Evolutionary conservation across 2,888 invertebrate species (phyloP).

Genomic region (Spilosoma lubricipeda): DNA sequence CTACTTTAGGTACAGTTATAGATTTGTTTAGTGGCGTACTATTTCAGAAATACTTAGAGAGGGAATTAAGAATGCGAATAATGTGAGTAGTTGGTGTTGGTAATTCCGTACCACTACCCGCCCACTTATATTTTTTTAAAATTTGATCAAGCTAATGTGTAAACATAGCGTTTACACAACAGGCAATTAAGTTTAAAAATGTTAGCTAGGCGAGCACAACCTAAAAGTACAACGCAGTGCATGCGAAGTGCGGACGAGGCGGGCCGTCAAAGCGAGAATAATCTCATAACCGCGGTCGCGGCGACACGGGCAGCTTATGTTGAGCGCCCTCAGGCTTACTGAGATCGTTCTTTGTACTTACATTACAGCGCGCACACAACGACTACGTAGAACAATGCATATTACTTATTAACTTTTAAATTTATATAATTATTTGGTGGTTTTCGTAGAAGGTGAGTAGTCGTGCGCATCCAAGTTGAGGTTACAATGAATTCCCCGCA

Average conservation of each 20-base stretch:
- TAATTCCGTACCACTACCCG: background rate
- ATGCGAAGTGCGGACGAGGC: slow-evolving; percentile 66
- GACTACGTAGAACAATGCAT: slow-evolving; percentile 56
- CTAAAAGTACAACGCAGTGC: slow-evolving; percentile 70
- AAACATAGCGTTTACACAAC: slow-evolving; percentile 64
- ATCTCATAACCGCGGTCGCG: slow-evolving; percentile 80
- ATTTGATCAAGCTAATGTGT: slow-evolving; percentile 23
- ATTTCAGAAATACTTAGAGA: background rate
- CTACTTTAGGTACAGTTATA: slow-evolving; percentile 45
- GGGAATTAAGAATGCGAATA: background rate
- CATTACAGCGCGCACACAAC: slow-evolving; percentile 50
- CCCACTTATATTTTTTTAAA: background rate
- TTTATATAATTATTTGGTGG: slow-evolving; percentile 60
- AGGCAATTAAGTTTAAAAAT: slow-evolving; percentile 77
- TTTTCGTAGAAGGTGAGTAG: slow-evolving; percentile 54
- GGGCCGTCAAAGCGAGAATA: slow-evolving; percentile 80
- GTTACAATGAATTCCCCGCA: slow-evolving; percentile 67
- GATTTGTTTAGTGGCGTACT: slow-evolving; percentile 46
- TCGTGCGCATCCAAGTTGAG: slow-evolving; percentile 69
- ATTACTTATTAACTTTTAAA: slow-evolving; percentile 64
- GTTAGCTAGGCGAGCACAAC: slow-evolving; percentile 63
- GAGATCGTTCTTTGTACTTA: slow-evolving; percentile 76
- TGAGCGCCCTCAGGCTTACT: slow-evolving; percentile 75
- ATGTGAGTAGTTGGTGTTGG: background rate
- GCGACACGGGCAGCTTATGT: slow-evolving; percentile 75